phyloP scores from a whole-genome alignment of 1,140 invertebrate species.

The Vollenhovia emeryi region DNA sequence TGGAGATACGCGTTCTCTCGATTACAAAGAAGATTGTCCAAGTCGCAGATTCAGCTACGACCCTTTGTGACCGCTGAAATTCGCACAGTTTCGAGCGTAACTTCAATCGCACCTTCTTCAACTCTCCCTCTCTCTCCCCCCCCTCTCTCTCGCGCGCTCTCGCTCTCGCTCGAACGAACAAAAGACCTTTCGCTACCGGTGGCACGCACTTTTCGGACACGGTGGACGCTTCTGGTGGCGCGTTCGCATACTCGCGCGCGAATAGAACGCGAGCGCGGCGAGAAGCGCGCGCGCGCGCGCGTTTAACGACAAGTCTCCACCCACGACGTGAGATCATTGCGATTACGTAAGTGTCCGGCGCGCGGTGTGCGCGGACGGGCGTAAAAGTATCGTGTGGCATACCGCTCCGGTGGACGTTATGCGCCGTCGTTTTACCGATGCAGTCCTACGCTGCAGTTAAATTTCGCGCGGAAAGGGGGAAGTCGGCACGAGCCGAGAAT shows the following conservation, averaged over 20 bases:
- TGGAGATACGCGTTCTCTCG: neutral
- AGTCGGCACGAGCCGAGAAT: neutral
- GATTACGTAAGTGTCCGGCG: slow-evolving; percentile 80
- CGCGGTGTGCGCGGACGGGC: slow-evolving; percentile 67
- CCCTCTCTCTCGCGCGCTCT: neutral
- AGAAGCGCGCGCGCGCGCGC: slow-evolving; percentile 25
- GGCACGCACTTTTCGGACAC: slow-evolving; percentile 44
- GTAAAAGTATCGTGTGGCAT: slow-evolving; percentile 73
- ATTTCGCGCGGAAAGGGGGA: slow-evolving; percentile 43
- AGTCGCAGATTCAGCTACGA: neutral
- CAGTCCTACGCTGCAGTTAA: slow-evolving; percentile 34
- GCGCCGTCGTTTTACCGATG: slow-evolving; percentile 47
- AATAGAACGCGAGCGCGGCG: neutral
- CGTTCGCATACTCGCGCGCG: neutral
- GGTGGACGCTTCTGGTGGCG: slow-evolving; percentile 25
- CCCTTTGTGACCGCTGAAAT: neutral
- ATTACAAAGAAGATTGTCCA: neutral
- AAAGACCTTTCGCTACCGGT: neutral
- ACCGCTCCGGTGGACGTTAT: slow-evolving; percentile 41
- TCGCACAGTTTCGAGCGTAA: neutral
- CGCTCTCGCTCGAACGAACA: neutral
- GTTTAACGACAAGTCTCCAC: slow-evolving; percentile 73
- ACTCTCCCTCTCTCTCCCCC: neutral
- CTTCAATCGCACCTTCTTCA: neutral
- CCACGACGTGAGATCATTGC: slow-evolving; percentile 80